These are phyloP conservation scores for Sebastiscus albofasciatus DNA, from an alignment of 2,797 vertebrate genomes.

Conservation along the genomic window DNA sequence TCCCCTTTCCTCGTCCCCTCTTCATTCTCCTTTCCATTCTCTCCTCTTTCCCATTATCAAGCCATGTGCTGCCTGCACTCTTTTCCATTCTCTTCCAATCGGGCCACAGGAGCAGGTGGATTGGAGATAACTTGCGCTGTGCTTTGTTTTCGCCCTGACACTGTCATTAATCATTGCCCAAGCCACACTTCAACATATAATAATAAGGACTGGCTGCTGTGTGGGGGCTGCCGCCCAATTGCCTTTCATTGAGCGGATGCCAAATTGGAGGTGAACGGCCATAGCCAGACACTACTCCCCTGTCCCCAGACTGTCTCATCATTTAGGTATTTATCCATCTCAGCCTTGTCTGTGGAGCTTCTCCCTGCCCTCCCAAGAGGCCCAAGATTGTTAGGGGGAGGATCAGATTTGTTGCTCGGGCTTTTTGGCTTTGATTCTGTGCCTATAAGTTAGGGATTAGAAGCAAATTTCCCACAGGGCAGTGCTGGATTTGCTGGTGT, in stretches of 20 bases:
- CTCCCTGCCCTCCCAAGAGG: slow-evolving; percentile 94
- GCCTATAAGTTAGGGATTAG: slow-evolving; percentile 99
- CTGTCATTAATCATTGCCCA: slow-evolving; percentile 99
- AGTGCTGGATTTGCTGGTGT: slow-evolving; percentile 98
- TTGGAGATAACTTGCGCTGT: slow-evolving; percentile 98
- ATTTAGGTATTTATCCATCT: slow-evolving; percentile 99
- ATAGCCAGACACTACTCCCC: slow-evolving; percentile 95
- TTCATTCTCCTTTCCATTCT: slow-evolving; percentile 54
- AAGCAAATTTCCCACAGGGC: slow-evolving; percentile 99
- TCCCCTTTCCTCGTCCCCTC: slow-evolving; percentile 81
- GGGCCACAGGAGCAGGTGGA: slow-evolving; percentile 97
- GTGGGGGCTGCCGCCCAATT: slow-evolving; percentile 95
- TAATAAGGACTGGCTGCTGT: slow-evolving; percentile 99
- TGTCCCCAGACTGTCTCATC: slow-evolving; percentile 99
- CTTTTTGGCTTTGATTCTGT: slow-evolving; percentile 99
- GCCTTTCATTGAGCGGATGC: slow-evolving; percentile 96
- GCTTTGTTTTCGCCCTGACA: slow-evolving; percentile 98
- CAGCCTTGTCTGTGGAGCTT: slow-evolving; percentile 92
- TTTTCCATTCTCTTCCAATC: slow-evolving; percentile 92
- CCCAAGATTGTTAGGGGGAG: slow-evolving; percentile 93
- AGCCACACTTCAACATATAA: slow-evolving; percentile 99
- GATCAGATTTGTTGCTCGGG: slow-evolving; percentile 99
- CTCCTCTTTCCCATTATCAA: slow-evolving; percentile 85
- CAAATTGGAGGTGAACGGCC: slow-evolving; percentile 99
- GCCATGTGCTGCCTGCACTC: slow-evolving; percentile 82